phyloP scores from a whole-genome alignment of 2,888 invertebrate species.

The Fragum fragum region DNA sequence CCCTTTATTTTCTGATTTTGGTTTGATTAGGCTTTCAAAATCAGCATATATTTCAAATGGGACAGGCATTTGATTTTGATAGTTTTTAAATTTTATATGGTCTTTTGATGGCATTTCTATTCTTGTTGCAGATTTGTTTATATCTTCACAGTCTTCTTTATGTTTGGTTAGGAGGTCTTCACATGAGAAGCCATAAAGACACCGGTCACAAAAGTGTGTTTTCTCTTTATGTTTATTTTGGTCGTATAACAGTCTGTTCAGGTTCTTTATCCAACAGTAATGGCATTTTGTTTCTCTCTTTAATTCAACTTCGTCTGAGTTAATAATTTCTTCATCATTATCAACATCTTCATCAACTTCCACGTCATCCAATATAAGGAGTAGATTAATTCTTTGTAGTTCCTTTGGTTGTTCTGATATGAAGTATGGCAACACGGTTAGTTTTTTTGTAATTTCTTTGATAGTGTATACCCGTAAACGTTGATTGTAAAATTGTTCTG shows the following conservation, averaged over 20 bases:
- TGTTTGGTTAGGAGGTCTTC: conserved; percentile 40
- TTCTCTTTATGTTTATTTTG: conserved; percentile 11
- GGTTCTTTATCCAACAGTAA: conserved; percentile 27
- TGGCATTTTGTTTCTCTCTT: conserved; percentile 11
- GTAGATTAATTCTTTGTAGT: conserved; percentile 20
- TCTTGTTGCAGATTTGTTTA: conserved; percentile 36
- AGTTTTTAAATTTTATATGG: conserved; percentile 39
- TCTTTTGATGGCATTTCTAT: conserved; percentile 51
- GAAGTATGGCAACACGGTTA: conserved; percentile 45
- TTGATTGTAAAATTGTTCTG: conserved; percentile 46
- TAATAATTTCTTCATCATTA: not conserved
- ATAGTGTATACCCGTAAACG: conserved; percentile 37
- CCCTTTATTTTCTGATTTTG: conserved; percentile 33
- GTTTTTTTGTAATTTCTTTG: conserved; percentile 28
- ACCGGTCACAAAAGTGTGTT: conserved; percentile 42
- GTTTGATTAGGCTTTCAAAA: conserved; percentile 41
- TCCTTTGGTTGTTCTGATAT: conserved; percentile 44
- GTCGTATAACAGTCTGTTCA: conserved; percentile 19
- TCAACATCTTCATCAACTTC: not conserved
- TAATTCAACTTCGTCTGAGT: not conserved
- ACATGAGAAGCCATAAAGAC: conserved; percentile 43
- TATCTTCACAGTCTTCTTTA: conserved; percentile 48
- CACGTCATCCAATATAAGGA: not conserved
- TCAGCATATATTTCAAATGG: conserved; percentile 40
- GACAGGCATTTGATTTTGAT: conserved; percentile 43